Conservation (phyloP, 2,113 vertebrate genomes). For the Castor canadensis region DNA sequence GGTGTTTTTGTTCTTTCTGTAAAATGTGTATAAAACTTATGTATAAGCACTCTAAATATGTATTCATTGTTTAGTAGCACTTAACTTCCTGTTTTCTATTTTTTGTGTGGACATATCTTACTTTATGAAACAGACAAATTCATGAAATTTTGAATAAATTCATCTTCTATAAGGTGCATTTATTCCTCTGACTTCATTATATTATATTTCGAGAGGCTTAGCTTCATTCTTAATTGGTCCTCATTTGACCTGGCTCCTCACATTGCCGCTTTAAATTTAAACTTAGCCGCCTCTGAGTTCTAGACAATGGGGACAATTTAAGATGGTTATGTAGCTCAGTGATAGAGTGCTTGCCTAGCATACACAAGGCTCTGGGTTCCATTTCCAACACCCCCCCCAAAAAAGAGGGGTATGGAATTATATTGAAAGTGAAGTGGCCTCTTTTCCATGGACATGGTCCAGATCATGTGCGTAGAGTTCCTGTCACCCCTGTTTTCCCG, state of each 20-base stretch:
- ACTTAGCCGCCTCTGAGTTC: conserved; percentile 30
- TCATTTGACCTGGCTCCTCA: conserved; percentile 39
- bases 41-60: neutral
- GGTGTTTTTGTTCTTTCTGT: conserved; percentile 32
- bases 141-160: conserved; percentile 21
- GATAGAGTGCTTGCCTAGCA: neutral
- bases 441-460: neutral
- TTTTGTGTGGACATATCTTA: neutral
- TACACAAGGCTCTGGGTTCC: neutral
- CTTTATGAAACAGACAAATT: conserved; percentile 50
- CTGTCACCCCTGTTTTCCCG: conserved; percentile 57
- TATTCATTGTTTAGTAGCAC: neutral
- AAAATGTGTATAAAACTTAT: conserved; percentile 35
- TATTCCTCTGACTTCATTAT: conserved; percentile 37
- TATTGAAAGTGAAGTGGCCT: neutral
- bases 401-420: neutral
- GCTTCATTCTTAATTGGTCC: neutral
- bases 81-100: neutral
- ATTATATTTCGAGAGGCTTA: conserved; percentile 3
- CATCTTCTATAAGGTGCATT: neutral
- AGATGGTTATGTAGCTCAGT: neutral
- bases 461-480: neutral
- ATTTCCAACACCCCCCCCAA: neutral
- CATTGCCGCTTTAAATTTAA: neutral
- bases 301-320: neutral